Base-by-base conservation (phyloP, 2,888 invertebrate genomes). In the Drosophila fungiperda region DNA sequence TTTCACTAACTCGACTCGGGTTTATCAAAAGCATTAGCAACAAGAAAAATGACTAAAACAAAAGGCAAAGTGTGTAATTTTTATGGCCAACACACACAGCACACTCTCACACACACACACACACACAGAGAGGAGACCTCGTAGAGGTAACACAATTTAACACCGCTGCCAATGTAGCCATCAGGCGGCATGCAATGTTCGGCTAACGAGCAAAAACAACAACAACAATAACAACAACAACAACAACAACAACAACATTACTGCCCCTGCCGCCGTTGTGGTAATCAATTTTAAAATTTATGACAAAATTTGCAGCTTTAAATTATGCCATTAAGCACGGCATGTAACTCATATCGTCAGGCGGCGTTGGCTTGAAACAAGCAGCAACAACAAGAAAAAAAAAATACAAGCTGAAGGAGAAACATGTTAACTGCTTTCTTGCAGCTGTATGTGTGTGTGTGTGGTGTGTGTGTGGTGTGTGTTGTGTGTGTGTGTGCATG, bases 271-370 rank as follows among this genome's bases (percentile, higher is more conserved):
- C 74, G 78, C 75, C 75, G 76, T 83, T 80, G 89, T 84, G 89
- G 87, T 89, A 87, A 87, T 87, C 87, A 87, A 86, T 89, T 90
- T 91, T 91, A 89, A 92, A 92, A 92, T 92, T 92, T 92, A 92
- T 92, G 91, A 92, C 92, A 91, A 92, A 91, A 91, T 92, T 92
- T 92, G 92, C 91, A 92, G 91, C 91, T 92, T 92, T 92, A 92
- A 92, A 92, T 92, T 92, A 91, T 91, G 90, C 92, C 91, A 91
- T 91, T 91, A 92, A 92, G 91, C 91, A 91, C 89, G 91, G 90
- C 92, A 91, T 91, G 91, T 91, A 91, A 91, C 90, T 92, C 91
- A 91, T 91, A 91, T 90, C 90, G 90, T 84, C 87, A 87, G 85
- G 80, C 85, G 71, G 85, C 68, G 73, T 69, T 87, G 87, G 87